phyloP scores from a whole-genome alignment of 2,797 vertebrate genomes.

The Rousettus madagascariensis region DNA sequence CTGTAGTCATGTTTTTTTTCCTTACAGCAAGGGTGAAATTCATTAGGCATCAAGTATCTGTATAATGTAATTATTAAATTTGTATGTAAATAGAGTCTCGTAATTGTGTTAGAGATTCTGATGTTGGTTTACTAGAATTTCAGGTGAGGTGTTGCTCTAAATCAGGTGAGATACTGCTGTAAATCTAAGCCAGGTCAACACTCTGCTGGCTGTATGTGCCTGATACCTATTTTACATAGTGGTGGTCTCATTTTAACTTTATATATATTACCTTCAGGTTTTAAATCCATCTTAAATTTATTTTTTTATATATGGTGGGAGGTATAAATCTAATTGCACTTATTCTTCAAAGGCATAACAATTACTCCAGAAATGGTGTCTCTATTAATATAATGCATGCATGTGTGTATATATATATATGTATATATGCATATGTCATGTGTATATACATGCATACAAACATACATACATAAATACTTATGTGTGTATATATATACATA shows the following conservation, averaged over 20 bases:
- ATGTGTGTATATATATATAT: not conserved
- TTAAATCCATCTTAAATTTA: not conserved
- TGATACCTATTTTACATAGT: not conserved
- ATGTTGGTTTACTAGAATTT: not conserved
- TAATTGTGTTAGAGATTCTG: not conserved
- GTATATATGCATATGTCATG: too few species aligned
- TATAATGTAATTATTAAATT: not conserved
- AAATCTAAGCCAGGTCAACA: not conserved
- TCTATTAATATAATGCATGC: not conserved
- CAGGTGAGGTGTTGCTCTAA: not conserved
- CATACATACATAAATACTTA: not conserved
- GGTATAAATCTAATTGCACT: not conserved
- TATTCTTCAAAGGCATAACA: not conserved
- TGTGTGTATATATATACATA: too few species aligned
- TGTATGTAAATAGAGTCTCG: not conserved
- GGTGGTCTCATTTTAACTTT: not conserved
- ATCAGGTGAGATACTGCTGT: not conserved
- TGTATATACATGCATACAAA: not conserved
- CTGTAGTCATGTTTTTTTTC: not conserved
- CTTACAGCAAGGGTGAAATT: not conserved
- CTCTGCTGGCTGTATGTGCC: not conserved
- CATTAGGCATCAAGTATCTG: not conserved
- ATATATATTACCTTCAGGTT: not conserved
- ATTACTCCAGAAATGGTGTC: not conserved
- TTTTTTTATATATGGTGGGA: not conserved